Base-by-base conservation (phyloP, 2,113 vertebrate genomes). In the Lota lota region DNA sequence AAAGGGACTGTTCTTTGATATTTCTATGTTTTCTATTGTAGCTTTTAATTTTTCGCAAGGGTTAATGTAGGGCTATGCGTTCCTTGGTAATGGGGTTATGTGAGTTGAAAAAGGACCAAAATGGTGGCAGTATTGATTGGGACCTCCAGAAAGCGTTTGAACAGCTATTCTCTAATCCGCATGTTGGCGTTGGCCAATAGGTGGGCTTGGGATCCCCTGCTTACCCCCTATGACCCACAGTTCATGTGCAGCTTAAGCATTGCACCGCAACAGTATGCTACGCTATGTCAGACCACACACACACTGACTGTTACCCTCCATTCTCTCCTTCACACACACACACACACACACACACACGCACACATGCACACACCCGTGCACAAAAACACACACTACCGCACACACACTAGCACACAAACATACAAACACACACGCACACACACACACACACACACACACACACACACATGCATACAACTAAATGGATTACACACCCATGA, bases 401-500 rank as follows among this genome's bases (percentile, higher is more conserved):
- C 63, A 64, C 63, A 51, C 40, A 64, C 36, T n/a, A n/a, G 28
- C 40, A 47, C 11, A 61, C 59, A 61, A 8, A 22, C 59, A 61
- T 21, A 61, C 59, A 61, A 21, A 22, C 59, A 22, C 21, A 22
- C 59, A 19, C 22, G 19, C 18, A 11, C 22, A 63, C 12, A 57
- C 63, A 66, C 21, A n/a, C 24, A 62, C 24, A 68, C 20, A 69
- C 63, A 51, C 63, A 64, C 63, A 64, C 40, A 64, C 40, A 64
- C 19, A 60, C 64, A 69, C 63, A 68, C 51, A 69, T 22, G 79
- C 72, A 71, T 47, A 67, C 1, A 59, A 47, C 69, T 86, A 83
- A 86, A 70, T 83, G 79, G 86, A 86, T 88, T 88, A 86, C 79
- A 81, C 77, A 80, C 80, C 75, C 68, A 69, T 79, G 82, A 83